These are phyloP conservation scores for Chelonoidis abingdonii DNA, from an alignment of 2,113 vertebrate genomes.

Conservation along the genomic window DNA sequence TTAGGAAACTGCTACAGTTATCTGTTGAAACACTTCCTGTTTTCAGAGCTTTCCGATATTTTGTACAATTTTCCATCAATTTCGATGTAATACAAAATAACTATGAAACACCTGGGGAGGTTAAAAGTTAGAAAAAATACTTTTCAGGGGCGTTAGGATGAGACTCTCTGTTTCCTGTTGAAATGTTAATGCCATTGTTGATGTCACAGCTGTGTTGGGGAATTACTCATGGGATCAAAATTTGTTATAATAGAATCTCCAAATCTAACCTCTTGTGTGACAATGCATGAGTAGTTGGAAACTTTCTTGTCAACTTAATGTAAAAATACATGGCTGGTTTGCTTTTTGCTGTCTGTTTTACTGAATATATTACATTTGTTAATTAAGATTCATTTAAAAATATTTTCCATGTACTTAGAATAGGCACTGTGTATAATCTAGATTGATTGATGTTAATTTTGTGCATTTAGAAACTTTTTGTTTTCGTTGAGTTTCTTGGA, in stretches of 20 bases:
- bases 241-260: constrained; percentile 4
- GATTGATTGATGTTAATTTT: background rate
- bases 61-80: background rate
- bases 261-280: constrained; percentile 35
- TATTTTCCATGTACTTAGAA: background rate
- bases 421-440: background rate
- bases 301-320: background rate
- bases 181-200: constrained; percentile 73
- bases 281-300: background rate
- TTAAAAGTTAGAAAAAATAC: background rate
- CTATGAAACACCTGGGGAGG: background rate
- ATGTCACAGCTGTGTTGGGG: constrained; percentile 60
- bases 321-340: background rate
- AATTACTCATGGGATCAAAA: constrained; percentile 70
- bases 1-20: background rate
- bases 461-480: background rate
- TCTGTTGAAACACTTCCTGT: background rate
- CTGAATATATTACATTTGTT: background rate
- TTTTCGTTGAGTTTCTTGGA: background rate
- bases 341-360: background rate
- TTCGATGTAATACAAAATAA: background rate
- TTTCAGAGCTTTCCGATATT: background rate
- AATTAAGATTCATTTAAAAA: background rate
- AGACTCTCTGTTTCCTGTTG: constrained; percentile 73
- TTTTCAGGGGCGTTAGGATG: constrained; percentile 32